Percentiles rank a stretch among this genome's conserved stretches.
Evolutionary conservation across 2,113 vertebrate genomes (phyloP).

Genomic region (Cebus imitator): DNA sequence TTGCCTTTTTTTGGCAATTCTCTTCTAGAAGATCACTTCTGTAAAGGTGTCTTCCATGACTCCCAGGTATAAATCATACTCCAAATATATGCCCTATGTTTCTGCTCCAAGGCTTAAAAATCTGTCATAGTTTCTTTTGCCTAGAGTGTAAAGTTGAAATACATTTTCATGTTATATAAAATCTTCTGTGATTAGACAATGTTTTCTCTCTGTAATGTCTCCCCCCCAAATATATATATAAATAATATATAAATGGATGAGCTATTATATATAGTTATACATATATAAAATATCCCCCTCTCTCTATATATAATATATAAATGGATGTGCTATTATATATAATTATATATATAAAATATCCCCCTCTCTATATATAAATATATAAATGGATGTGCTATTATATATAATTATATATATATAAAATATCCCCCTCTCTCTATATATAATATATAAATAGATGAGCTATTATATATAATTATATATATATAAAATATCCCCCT

Average conservation of each 20-base stretch:
- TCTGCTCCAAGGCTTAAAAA: not conserved
- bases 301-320: too few species aligned
- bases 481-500: too few species aligned
- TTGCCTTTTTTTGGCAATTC: not conserved
- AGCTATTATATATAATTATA: too few species aligned
- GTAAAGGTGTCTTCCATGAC: not conserved
- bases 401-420: too few species aligned
- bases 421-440: too few species aligned
- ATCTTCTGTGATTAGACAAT: not conserved
- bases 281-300: too few species aligned
- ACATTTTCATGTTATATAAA: not conserved
- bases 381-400: too few species aligned
- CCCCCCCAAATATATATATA: not conserved
- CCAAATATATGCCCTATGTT: not conserved
- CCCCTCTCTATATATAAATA: too few species aligned
- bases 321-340: too few species aligned
- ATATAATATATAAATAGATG: too few species aligned
- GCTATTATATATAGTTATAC: not conserved
- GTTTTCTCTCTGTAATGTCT: not conserved
- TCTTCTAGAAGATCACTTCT: not conserved
- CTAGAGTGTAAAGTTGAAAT: not conserved
- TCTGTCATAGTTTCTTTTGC: not conserved
- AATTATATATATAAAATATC: too few species aligned
- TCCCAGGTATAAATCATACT: not conserved
- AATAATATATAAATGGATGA: not conserved